phyloP scores from a whole-genome alignment of 2,888 invertebrate genomes.

The Hermaeophaga mercurialis region DNA sequence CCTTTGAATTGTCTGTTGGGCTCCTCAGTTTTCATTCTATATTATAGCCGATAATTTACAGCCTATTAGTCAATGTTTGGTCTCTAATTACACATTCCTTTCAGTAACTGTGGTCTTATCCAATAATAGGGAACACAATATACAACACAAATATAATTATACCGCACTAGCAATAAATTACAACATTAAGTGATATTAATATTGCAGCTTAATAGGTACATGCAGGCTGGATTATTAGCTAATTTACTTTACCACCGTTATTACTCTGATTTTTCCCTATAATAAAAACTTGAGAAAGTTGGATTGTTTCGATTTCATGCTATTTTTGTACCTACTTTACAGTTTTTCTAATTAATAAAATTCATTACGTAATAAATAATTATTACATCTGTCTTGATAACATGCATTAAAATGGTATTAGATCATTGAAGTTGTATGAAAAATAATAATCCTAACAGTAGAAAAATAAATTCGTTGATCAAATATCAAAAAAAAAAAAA shows the following conservation, averaged over 20 bases:
- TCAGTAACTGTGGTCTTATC: background rate
- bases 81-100: slow-evolving; percentile 4
- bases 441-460: no score
- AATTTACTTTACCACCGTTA: background rate
- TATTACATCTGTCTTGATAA: no score
- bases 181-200: background rate
- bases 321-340: background rate
- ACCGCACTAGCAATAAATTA: background rate
- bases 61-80: background rate
- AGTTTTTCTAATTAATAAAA: no score
- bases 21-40: background rate
- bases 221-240: background rate
- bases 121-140: background rate
- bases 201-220: background rate
- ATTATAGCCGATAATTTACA: background rate
- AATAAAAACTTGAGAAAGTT: background rate
- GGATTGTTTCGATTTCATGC: background rate
- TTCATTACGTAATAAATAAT: no score
- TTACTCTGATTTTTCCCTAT: background rate
- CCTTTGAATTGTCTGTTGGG: background rate
- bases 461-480: no score
- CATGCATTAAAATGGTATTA: no score
- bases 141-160: background rate
- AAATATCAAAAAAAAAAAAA: no score
- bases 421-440: no score